Percentiles rank a stretch among this genome's conserved stretches.
Conservation (phyloP, 1,140 invertebrate species). For the Sinella curviseta region DNA sequence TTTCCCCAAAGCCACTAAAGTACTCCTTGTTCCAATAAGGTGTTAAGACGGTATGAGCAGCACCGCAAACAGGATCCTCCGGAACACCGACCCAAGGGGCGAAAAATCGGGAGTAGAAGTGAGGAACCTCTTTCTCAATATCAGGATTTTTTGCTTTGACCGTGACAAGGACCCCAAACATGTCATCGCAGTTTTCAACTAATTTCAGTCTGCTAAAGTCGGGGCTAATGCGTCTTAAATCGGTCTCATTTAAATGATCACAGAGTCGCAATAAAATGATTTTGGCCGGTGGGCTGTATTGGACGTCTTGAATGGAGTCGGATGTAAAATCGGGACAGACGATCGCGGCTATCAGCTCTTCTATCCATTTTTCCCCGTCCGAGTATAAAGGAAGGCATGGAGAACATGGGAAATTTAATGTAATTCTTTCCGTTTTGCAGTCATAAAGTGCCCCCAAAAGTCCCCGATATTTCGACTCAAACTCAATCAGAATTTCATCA, state of each 20-base stretch:
- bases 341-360: background rate
- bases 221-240: slow-evolving; percentile 39
- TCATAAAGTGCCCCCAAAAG: slow-evolving; percentile 21
- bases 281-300: slow-evolving; percentile 49
- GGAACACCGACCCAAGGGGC: slow-evolving; percentile 63
- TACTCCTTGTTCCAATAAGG: slow-evolving; percentile 58
- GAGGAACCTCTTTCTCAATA: slow-evolving; percentile 45
- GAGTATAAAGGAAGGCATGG: background rate
- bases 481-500: slow-evolving; percentile 27
- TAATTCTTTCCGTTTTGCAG: background rate
- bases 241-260: slow-evolving; percentile 47
- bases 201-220: slow-evolving; percentile 36
- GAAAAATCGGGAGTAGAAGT: slow-evolving; percentile 64
- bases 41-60: slow-evolving; percentile 59
- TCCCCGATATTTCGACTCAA: slow-evolving; percentile 38
- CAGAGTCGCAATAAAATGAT: slow-evolving; percentile 53
- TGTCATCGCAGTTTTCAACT: slow-evolving; percentile 26
- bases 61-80: slow-evolving; percentile 64
- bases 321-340: background rate
- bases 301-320: slow-evolving; percentile 49
- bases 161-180: slow-evolving; percentile 51
- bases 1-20: slow-evolving; percentile 39
- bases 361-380: background rate
- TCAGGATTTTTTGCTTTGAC: slow-evolving; percentile 36
- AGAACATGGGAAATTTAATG: background rate